A percentile compares a stretch with the other conserved stretches of the same genome.
phyloP scores from a whole-genome alignment of 2,113 vertebrate genomes.

The Microtus ochrogaster region DNA sequence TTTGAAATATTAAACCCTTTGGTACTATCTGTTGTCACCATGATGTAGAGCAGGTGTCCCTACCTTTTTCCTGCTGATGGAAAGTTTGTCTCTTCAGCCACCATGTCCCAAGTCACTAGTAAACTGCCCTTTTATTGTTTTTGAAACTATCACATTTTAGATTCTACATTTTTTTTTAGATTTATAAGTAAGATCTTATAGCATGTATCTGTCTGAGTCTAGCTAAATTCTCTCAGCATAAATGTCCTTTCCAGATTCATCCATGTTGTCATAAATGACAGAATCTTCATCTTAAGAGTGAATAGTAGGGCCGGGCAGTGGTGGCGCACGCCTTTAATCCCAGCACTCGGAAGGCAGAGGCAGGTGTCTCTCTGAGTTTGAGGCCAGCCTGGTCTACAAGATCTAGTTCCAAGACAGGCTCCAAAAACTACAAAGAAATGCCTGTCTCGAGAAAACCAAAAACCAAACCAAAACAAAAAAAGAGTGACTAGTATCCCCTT shows the following conservation, averaged over 20 bases:
- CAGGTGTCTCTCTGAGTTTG: no score
- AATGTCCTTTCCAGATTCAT: neutral
- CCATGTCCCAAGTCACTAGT: neutral
- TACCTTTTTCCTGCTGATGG: neutral
- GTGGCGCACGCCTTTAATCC: no score
- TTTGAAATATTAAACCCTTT: neutral
- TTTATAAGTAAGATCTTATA: neutral
- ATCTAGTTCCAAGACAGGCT: no score
- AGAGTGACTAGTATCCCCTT: no score
- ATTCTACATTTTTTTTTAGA: neutral
- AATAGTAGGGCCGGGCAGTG: no score
- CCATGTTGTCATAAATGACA: neutral
- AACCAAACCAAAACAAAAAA: no score
- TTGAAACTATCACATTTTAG: neutral
- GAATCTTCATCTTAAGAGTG: neutral
- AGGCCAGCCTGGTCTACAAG: no score
- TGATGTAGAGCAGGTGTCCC: neutral
- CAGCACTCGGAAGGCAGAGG: no score
- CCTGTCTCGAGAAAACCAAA: no score
- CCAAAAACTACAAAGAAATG: no score
- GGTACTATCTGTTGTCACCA: neutral
- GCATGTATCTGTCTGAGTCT: neutral
- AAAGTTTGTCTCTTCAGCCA: neutral
- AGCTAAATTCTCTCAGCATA: neutral
- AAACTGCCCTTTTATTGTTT: neutral